Percentiles rank a stretch among this genome's conserved stretches.
phyloP scores from a whole-genome alignment of 2,797 vertebrate species.

The Pelodytes ibericus region DNA sequence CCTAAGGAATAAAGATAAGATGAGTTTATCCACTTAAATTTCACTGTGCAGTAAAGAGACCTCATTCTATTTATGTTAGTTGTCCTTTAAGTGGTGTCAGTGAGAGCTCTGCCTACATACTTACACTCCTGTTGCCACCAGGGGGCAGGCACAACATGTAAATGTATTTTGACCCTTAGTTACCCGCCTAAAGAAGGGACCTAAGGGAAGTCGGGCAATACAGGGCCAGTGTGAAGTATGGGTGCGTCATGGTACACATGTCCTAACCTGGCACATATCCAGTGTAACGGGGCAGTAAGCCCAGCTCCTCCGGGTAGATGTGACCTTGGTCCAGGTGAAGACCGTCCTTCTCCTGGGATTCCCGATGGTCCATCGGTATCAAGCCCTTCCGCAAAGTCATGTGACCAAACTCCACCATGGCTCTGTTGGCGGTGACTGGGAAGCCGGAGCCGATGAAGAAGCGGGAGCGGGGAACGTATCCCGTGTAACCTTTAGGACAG shows the following conservation, averaged over 20 bases:
- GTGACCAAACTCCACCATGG: constrained; percentile 72
- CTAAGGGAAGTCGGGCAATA: too few species aligned
- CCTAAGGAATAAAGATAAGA: constrained; percentile 59
- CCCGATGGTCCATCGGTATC: background rate
- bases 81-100: too few species aligned
- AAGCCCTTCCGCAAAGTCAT: constrained; percentile 30
- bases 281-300: constrained; percentile 72
- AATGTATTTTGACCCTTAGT: too few species aligned
- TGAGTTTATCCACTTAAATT: too few species aligned
- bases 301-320: constrained; percentile 64
- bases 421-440: constrained; percentile 69
- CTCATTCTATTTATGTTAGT: too few species aligned
- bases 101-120: too few species aligned
- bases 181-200: too few species aligned
- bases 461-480: constrained; percentile 70
- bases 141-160: too few species aligned
- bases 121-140: too few species aligned
- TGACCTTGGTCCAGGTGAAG: constrained; percentile 46
- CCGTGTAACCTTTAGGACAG: constrained; percentile 70
- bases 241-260: too few species aligned
- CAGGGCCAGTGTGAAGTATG: too few species aligned
- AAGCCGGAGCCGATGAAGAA: constrained; percentile 73
- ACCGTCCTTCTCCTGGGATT: constrained; percentile 16
- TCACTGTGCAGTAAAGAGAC: too few species aligned
- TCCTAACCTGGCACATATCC: constrained; percentile 79